These are phyloP conservation scores for Champsocephalus gunnari DNA, from an alignment of 2,797 vertebrate species.

Conservation along the genomic window DNA sequence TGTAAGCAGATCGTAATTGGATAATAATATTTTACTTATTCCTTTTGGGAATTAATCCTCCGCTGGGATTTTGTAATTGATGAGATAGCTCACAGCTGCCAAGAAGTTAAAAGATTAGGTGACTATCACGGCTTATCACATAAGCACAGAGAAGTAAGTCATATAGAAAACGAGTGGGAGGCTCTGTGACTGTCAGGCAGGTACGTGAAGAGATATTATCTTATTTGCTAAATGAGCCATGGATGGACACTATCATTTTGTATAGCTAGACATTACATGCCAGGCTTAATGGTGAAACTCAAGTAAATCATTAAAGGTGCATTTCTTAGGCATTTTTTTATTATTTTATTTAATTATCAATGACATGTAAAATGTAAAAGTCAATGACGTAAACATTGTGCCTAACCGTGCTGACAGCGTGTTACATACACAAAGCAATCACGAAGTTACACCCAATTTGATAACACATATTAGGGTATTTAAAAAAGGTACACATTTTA, in stretches of 20 bases:
- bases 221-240: conserved; percentile 75
- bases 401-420: not conserved
- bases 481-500: not conserved
- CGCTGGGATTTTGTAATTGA: conserved; percentile 76
- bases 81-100: conserved; percentile 72
- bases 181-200: conserved; percentile 67
- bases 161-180: conserved; percentile 74
- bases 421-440: not conserved
- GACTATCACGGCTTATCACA: conserved; percentile 72
- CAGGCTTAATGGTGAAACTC: conserved; percentile 19
- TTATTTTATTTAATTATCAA: conserved; percentile 11
- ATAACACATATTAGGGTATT: not conserved
- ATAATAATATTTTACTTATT: conserved; percentile 73
- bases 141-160: conserved; percentile 63
- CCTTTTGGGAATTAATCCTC: conserved; percentile 72
- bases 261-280: conserved; percentile 43
- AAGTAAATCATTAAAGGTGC: conserved; percentile 15
- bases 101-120: conserved; percentile 75
- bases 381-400: conserved; percentile 1
- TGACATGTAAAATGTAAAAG: not conserved
- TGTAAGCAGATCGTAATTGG: conserved; percentile 76
- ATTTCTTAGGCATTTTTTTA: conserved; percentile 18
- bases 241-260: conserved; percentile 59
- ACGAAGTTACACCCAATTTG: not conserved
- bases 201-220: conserved; percentile 69